These are phyloP conservation scores for Sesia apiformis DNA, from an alignment of 2,888 invertebrate species.

Conservation along the genomic window DNA sequence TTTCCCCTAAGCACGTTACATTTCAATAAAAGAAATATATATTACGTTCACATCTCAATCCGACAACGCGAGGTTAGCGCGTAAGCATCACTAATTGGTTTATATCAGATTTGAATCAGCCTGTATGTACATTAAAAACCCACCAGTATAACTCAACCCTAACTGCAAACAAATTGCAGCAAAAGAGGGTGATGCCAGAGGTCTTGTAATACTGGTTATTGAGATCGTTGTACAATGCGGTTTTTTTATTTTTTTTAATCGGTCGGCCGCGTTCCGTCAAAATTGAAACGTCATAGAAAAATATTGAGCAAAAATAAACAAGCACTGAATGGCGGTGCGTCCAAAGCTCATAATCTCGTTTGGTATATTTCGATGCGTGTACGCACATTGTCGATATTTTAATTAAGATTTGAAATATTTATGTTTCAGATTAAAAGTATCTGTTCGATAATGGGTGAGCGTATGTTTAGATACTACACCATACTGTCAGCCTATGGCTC, in stretches of 20 bases:
- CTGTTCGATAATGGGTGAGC: too few species aligned
- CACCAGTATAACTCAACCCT: constrained; percentile 18
- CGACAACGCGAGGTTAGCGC: constrained; percentile 40
- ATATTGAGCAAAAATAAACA: constrained; percentile 43
- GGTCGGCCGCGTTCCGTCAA: constrained; percentile 32
- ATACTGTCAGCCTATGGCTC: too few species aligned
- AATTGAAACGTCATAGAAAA: constrained; percentile 61
- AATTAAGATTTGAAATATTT: too few species aligned
- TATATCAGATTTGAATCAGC: constrained; percentile 64
- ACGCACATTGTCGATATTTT: constrained; percentile 16
- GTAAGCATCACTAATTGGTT: constrained; percentile 72
- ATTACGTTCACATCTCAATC: constrained; percentile 23
- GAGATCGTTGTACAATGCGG: constrained; percentile 30
- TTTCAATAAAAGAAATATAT: constrained; percentile 9
- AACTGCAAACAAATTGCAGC: neutral
- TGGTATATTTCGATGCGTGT: constrained; percentile 42
- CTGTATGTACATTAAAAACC: constrained; percentile 37
- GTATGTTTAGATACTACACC: too few species aligned
- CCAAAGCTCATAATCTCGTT: constrained; percentile 57
- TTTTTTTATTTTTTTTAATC: constrained; percentile 25
- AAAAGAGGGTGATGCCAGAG: constrained; percentile 11
- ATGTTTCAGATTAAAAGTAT: neutral
- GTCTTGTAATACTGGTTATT: constrained; percentile 19
- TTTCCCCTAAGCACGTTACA: constrained; percentile 20
- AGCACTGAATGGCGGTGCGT: constrained; percentile 35